Percentiles rank a stretch among this genome's conserved stretches.
Conservation (phyloP, 2,888 invertebrate genomes). For the Hecatera dysodea region DNA sequence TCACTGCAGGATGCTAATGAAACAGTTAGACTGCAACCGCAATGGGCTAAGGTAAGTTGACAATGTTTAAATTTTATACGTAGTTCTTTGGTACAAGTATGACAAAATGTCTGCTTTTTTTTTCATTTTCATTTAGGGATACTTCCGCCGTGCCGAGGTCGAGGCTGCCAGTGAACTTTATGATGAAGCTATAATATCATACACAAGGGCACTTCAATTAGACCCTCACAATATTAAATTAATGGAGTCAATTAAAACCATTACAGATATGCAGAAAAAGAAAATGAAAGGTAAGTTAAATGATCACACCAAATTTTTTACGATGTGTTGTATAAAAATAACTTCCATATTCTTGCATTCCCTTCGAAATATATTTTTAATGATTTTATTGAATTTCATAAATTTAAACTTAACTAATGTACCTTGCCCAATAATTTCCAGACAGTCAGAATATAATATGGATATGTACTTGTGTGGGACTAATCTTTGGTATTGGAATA, state of each 20-base stretch:
- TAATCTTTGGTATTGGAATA: slow-evolving; percentile 93
- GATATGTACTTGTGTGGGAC: slow-evolving; percentile 94
- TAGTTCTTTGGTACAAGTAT: neutral
- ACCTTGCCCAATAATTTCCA: slow-evolving; percentile 77
- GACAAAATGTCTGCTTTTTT: neutral
- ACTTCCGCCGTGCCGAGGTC: slow-evolving; percentile 94
- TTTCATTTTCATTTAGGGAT: slow-evolving; percentile 88
- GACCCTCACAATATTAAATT: slow-evolving; percentile 93
- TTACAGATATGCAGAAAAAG: slow-evolving; percentile 91
- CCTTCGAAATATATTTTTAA: neutral
- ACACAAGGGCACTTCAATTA: slow-evolving; percentile 92
- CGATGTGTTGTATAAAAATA: neutral
- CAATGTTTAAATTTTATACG: neutral
- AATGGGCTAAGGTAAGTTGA: slow-evolving; percentile 93
- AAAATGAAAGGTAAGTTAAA: slow-evolving; percentile 90
- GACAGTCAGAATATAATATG: slow-evolving; percentile 94
- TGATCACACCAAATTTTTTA: neutral
- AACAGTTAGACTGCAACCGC: slow-evolving; percentile 93
- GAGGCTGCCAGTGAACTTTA: slow-evolving; percentile 93
- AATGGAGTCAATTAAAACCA: slow-evolving; percentile 91
- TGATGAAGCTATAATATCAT: slow-evolving; percentile 93
- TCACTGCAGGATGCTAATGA: slow-evolving; percentile 95
- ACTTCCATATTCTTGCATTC: neutral
- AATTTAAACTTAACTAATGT: neutral
- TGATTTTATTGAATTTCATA: neutral